Conservation (phyloP, 2,113 vertebrate genomes). For the Meles meles region DNA sequence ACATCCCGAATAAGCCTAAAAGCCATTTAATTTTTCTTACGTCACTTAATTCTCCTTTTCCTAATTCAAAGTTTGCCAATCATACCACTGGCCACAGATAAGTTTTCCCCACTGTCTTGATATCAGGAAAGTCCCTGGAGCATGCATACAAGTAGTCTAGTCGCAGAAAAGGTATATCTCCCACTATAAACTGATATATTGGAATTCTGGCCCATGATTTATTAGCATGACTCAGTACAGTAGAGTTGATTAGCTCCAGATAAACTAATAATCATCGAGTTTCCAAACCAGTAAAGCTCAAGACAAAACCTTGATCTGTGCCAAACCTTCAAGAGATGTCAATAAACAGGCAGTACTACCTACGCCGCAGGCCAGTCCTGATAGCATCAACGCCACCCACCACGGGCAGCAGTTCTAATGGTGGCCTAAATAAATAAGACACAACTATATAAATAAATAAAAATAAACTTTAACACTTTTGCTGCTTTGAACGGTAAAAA, state of each 20-base stretch:
- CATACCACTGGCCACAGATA: background rate
- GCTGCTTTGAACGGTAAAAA: background rate
- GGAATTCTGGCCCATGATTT: background rate
- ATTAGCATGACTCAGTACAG: background rate
- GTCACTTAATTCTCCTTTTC: background rate
- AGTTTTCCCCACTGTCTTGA: background rate
- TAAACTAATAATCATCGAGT: background rate
- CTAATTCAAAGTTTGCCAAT: background rate
- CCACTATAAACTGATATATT: background rate
- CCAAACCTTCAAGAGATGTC: background rate
- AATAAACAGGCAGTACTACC: fast-evolving
- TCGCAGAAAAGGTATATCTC: background rate
- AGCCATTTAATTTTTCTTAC: background rate
- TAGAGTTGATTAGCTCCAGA: background rate
- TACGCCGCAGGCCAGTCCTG: background rate
- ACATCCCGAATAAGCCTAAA: background rate
- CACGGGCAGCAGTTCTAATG: background rate
- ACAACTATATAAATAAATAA: background rate
- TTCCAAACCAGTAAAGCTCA: background rate
- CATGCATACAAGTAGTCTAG: background rate
- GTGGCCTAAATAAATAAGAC: background rate
- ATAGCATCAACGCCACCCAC: too few species aligned
- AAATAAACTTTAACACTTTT: background rate
- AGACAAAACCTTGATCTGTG: background rate
- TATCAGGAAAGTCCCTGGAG: background rate